Conservation (phyloP, 53 echinoderm and acorn worm species). For the Paelopatides confundens region DNA sequence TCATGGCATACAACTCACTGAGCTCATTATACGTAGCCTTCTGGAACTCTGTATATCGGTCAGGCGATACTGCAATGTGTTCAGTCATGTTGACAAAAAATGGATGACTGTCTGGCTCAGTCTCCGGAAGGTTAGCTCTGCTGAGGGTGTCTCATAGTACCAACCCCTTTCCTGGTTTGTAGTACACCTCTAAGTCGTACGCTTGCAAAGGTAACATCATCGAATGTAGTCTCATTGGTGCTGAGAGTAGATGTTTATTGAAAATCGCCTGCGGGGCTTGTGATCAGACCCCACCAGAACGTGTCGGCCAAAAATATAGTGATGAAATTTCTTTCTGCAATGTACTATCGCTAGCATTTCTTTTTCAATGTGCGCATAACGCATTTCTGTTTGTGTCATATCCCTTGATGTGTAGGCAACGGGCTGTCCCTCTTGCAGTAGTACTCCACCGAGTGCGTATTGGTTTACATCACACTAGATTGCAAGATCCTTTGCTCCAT, state of each 20-base stretch:
- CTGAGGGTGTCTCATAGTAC: slow-evolving; percentile 43
- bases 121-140: slow-evolving; percentile 50
- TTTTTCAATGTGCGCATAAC: slow-evolving; percentile 71
- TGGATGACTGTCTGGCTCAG: slow-evolving; percentile 43
- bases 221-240: slow-evolving; percentile 63
- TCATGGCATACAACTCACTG: slow-evolving; percentile 58
- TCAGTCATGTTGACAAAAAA: slow-evolving; percentile 66
- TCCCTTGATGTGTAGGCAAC: slow-evolving; percentile 74
- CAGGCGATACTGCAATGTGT: slow-evolving; percentile 59
- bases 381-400: slow-evolving; percentile 41
- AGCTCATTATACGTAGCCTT: slow-evolving; percentile 61
- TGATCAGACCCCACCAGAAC: slow-evolving; percentile 57
- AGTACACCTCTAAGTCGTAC: slow-evolving; percentile 48
- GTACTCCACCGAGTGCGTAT: slow-evolving; percentile 58
- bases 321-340: slow-evolving; percentile 68
- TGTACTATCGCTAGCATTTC: slow-evolving; percentile 71
- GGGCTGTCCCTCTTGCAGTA: slow-evolving; percentile 66
- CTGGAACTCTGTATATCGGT: slow-evolving; percentile 53
- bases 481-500: slow-evolving; percentile 37
- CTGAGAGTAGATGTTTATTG: slow-evolving; percentile 49
- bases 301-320: slow-evolving; percentile 59
- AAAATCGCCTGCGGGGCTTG: slow-evolving; percentile 69
- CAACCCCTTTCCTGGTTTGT: slow-evolving; percentile 29
- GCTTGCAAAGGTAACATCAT: slow-evolving; percentile 67
- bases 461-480: slow-evolving; percentile 76